Percentiles rank a stretch among this genome's conserved stretches.
Conservation (phyloP, 1,140 invertebrate species). For the Heliconius nattereri region DNA sequence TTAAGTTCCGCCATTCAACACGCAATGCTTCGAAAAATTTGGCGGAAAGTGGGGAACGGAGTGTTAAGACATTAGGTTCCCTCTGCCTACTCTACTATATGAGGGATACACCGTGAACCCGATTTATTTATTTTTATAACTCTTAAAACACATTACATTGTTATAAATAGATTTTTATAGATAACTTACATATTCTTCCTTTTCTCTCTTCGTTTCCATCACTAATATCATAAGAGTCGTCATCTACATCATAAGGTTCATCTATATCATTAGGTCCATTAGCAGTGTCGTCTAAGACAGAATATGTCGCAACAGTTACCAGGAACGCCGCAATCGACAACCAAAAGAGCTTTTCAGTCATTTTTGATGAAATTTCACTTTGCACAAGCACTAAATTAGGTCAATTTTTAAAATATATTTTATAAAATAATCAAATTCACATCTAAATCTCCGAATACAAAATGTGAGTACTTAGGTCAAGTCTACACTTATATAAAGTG, state of each 20-base stretch:
- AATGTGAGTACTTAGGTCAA: conserved; percentile 54
- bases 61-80: no score
- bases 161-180: neutral
- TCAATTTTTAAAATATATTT: neutral
- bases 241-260: neutral
- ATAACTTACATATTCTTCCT: conserved; percentile 67
- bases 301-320: conserved; percentile 50
- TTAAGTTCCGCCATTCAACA: no score
- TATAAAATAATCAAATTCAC: neutral
- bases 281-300: conserved; percentile 50
- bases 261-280: conserved; percentile 34
- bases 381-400: neutral
- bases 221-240: conserved; percentile 35
- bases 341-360: conserved; percentile 54
- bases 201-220: conserved; percentile 45
- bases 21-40: no score
- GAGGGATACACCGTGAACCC: no score
- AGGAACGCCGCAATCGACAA: conserved; percentile 44
- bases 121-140: no score
- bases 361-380: conserved; percentile 34
- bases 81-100: no score
- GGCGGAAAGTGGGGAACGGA: no score
- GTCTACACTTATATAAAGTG: conserved; percentile 66
- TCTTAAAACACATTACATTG: neutral
- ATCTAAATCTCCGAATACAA: conserved; percentile 21